These are phyloP conservation scores for Platyrinchus mystaceus DNA, from an alignment of 2,797 vertebrate species.

Conservation along the genomic window DNA sequence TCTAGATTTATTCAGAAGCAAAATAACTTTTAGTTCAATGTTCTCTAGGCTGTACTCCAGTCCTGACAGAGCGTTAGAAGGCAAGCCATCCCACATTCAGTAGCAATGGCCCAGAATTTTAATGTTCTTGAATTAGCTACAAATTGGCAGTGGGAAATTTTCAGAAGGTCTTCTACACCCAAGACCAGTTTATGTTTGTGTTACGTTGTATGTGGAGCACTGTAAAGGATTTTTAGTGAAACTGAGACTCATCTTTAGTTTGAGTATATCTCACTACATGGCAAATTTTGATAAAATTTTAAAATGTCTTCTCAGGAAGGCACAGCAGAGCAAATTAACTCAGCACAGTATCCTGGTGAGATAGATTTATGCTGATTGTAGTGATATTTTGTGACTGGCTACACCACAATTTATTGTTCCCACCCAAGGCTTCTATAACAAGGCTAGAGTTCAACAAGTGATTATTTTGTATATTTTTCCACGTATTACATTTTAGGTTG, in stretches of 20 bases:
- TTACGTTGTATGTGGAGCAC: not conserved
- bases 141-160: not conserved
- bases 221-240: not conserved
- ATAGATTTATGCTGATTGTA: not conserved
- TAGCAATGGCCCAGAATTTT: not conserved
- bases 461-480: not conserved
- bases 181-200: not conserved
- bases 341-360: not conserved
- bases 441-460: not conserved
- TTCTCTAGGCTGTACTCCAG: not conserved
- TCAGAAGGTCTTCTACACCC: not conserved
- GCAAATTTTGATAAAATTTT: not conserved
- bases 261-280: not conserved
- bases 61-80: not conserved
- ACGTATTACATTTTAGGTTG: constrained; percentile 67
- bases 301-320: not conserved
- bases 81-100: not conserved
- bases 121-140: not conserved
- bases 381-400: not conserved
- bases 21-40: not conserved
- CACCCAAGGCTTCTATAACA: not conserved
- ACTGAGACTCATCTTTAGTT: not conserved
- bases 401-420: not conserved
- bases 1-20: not conserved
- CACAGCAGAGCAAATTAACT: not conserved